Conservation (phyloP, 2,888 invertebrate species). For the Drosophila macrothrix region DNA sequence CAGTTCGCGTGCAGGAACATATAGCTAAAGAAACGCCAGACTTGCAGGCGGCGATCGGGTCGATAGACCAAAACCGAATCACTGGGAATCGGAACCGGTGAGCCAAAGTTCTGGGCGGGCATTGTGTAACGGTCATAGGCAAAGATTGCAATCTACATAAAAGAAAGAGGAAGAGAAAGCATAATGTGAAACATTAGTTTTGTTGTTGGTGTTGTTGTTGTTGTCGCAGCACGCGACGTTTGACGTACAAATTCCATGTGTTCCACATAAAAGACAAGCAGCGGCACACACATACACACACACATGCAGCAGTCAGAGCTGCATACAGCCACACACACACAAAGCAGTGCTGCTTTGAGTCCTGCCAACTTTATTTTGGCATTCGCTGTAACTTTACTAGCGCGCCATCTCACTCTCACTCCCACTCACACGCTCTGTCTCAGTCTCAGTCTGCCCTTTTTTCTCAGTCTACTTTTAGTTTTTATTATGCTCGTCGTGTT, state of each 20-base stretch:
- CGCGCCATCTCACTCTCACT: conserved; percentile 4
- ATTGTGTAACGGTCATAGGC: conserved; percentile 93
- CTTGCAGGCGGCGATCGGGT: conserved; percentile 94
- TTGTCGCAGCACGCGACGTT: conserved; percentile 68
- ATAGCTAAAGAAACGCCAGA: conserved; percentile 97
- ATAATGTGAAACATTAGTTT: conserved; percentile 48
- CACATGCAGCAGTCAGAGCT: neutral
- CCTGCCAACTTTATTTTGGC: conserved; percentile 69
- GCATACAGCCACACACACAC: conserved; percentile 10
- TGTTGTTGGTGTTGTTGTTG: conserved; percentile 29
- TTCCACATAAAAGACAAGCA: conserved; percentile 50
- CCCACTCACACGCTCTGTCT: conserved; percentile 5
- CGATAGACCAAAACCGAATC: conserved; percentile 97
- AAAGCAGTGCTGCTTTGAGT: conserved; percentile 41
- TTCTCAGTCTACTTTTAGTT: conserved; percentile 38
- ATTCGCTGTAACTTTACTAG: conserved; percentile 40
- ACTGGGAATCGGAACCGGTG: conserved; percentile 95
- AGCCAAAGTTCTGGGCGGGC: conserved; percentile 89
- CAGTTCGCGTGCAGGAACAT: conserved; percentile 98
- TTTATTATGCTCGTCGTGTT: conserved; percentile 38
- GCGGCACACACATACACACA: conserved; percentile 11
- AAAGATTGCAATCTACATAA: conserved; percentile 95
- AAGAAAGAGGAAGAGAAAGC: conserved; percentile 51
- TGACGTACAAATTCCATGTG: conserved; percentile 37
- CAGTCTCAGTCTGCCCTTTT: conserved; percentile 12